Conservation (phyloP, 1,140 invertebrate species). For the Heliconius himera region DNA sequence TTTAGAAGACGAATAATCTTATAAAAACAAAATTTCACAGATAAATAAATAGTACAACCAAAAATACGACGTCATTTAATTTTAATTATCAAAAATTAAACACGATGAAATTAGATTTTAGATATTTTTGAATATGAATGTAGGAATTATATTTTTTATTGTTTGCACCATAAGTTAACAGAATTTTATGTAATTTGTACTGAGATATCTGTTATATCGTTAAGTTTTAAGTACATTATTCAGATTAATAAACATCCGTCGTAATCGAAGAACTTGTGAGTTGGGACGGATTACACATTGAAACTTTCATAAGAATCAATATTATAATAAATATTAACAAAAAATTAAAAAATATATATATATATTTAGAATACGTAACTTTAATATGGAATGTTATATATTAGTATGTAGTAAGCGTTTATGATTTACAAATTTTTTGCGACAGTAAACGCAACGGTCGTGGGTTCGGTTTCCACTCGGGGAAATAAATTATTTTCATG, state of each 20-base stretch:
- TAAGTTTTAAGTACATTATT: background rate
- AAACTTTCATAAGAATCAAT: background rate
- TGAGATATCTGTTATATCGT: background rate
- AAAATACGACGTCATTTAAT: background rate
- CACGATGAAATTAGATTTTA: background rate
- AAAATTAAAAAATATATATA: too few relatives aligned
- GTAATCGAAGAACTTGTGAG: background rate
- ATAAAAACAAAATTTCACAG: background rate
- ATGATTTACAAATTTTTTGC: too few relatives aligned
- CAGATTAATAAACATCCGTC: background rate
- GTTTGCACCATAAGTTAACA: background rate
- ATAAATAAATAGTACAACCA: background rate
- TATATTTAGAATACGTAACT: background rate
- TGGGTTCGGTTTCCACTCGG: too few relatives aligned
- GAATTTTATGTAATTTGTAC: slow-evolving; percentile 6
- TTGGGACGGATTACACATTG: background rate
- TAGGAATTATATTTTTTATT: background rate
- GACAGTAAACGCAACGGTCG: too few relatives aligned
- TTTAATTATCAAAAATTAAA: too few relatives aligned
- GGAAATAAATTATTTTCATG: too few relatives aligned
- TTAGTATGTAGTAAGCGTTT: background rate
- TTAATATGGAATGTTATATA: background rate
- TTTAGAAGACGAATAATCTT: background rate
- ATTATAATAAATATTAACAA: background rate
- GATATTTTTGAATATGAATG: background rate